A percentile compares a stretch with the other conserved stretches of the same genome.
These are phyloP conservation scores for Podargus strigoides DNA, from an alignment of 2,797 vertebrate genomes.

Conservation along the genomic window DNA sequence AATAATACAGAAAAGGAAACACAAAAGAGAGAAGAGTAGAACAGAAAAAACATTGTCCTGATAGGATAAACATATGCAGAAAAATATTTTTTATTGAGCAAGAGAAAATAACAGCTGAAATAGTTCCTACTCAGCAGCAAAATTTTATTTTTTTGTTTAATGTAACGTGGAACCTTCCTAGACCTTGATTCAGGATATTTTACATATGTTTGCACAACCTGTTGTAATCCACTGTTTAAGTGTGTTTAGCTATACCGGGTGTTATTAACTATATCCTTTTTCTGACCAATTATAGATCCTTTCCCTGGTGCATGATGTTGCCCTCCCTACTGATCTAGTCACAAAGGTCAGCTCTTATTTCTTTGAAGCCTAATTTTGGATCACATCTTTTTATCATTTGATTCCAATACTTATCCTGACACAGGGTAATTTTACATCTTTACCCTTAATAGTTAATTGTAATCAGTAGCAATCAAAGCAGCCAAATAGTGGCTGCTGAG, in stretches of 20 bases:
- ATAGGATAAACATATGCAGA: neutral
- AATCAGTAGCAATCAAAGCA: neutral
- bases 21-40: neutral
- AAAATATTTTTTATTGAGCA: neutral
- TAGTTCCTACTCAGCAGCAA: neutral
- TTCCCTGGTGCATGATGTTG: neutral
- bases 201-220: neutral
- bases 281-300: neutral
- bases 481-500: neutral
- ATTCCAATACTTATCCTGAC: neutral
- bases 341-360: neutral
- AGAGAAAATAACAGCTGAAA: neutral
- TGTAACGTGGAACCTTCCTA: neutral
- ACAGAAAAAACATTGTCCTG: neutral
- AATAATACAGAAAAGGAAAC: neutral
- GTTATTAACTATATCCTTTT: neutral
- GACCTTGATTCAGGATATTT: neutral
- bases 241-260: neutral
- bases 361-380: neutral
- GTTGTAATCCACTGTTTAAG: neutral
- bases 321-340: fast-evolving
- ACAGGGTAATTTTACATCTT: neutral
- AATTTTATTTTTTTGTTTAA: neutral
- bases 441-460: neutral
- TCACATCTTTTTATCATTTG: neutral